phyloP scores from a whole-genome alignment of 2,113 vertebrate genomes.

The Corydoras sp. region DNA sequence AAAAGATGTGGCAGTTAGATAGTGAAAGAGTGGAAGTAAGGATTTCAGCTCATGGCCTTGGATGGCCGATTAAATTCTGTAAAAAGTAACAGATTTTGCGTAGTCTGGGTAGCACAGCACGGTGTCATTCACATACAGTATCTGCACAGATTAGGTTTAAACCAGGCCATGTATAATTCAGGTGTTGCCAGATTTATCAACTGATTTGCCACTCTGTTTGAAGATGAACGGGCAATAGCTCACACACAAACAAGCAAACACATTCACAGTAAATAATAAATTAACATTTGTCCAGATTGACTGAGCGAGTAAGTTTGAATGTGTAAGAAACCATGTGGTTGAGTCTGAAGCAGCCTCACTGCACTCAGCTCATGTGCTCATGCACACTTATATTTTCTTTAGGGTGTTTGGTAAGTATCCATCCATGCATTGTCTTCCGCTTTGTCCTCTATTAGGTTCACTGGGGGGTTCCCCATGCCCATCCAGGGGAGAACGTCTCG shows the following conservation, averaged over 20 bases:
- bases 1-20: not conserved
- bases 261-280: slow-evolving; percentile 6
- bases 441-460: too few species aligned
- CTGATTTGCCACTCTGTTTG: slow-evolving; percentile 34
- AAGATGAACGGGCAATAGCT: slow-evolving; percentile 21
- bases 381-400: too few species aligned
- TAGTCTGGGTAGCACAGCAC: not conserved
- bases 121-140: not conserved
- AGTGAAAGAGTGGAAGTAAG: not conserved
- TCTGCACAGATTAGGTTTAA: slow-evolving; percentile 31
- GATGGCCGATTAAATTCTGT: not conserved
- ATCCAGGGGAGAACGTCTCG: too few species aligned
- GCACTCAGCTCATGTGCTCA: too few species aligned
- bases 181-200: slow-evolving; percentile 33
- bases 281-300: too few species aligned
- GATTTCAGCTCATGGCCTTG: not conserved
- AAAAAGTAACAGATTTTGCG: not conserved
- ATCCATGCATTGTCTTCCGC: too few species aligned
- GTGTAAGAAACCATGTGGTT: too few species aligned
- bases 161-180: slow-evolving; percentile 48
- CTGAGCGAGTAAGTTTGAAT: too few species aligned
- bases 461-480: too few species aligned
- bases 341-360: too few species aligned
- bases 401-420: too few species aligned
- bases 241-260: slow-evolving; percentile 43